Percentiles rank a stretch among this genome's conserved stretches.
Conservation (phyloP, 2,888 invertebrate genomes). For the Fragum whitleyi region DNA sequence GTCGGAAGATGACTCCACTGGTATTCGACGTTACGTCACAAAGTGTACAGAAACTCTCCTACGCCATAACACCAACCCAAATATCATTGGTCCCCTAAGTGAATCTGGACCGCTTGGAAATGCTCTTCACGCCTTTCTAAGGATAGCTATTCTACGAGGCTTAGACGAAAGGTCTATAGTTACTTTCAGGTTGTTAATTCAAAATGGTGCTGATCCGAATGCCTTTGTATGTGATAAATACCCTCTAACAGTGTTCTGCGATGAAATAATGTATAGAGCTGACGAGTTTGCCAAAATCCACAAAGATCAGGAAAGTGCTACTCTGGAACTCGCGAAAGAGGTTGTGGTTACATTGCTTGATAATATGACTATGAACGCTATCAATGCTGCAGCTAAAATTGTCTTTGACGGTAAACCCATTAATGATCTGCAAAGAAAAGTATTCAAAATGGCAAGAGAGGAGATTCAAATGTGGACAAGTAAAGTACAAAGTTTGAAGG, state of each 20-base stretch:
- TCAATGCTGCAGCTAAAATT: constrained; percentile 47
- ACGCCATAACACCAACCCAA: constrained; percentile 72
- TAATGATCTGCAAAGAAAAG: constrained; percentile 38
- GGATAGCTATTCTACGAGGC: constrained; percentile 63
- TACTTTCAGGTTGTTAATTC: constrained; percentile 68
- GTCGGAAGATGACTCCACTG: constrained; percentile 56
- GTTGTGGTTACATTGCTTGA: constrained; percentile 55
- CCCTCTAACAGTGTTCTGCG: constrained; percentile 65
- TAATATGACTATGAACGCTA: constrained; percentile 58
- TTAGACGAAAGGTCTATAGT: constrained; percentile 62
- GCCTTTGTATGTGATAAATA: constrained; percentile 55
- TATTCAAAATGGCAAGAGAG: constrained; percentile 52
- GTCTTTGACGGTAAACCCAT: constrained; percentile 52
- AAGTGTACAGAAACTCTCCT: constrained; percentile 74
- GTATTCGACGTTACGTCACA: constrained; percentile 62
- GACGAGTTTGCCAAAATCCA: constrained; percentile 41
- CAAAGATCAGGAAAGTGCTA: constrained; percentile 27
- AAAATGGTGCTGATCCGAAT: constrained; percentile 76
- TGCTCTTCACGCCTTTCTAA: constrained; percentile 73
- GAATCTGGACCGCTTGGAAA: constrained; percentile 66
- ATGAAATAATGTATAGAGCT: constrained; percentile 48
- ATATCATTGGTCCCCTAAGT: constrained; percentile 65
- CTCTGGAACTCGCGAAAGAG: constrained; percentile 46
- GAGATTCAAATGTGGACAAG: constrained; percentile 52
- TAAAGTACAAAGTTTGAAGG: constrained; percentile 64